Evolutionary conservation across 2,888 invertebrate species (phyloP).

Genomic region (Escarpia spicata): DNA sequence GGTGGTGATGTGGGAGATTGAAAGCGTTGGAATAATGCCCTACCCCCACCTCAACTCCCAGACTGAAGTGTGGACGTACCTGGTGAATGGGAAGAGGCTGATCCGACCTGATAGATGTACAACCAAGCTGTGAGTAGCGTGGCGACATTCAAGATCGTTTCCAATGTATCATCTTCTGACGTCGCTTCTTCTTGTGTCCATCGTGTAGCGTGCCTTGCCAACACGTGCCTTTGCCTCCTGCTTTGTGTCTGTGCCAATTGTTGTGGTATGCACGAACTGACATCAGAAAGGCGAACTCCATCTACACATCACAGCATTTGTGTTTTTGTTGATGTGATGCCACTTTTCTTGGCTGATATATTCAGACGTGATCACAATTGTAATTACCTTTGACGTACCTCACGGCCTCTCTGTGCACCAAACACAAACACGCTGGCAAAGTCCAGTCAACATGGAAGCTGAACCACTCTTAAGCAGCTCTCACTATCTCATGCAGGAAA

Average conservation of each 20-base stretch:
- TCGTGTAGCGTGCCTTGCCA: background rate
- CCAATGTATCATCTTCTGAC: background rate
- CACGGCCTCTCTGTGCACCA: too few relatives aligned
- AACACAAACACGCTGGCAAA: too few relatives aligned
- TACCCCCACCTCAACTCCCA: constrained; percentile 29
- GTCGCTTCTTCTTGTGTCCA: background rate
- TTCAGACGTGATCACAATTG: background rate
- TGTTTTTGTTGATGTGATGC: background rate
- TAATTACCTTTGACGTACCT: too few relatives aligned
- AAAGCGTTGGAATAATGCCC: constrained; percentile 24
- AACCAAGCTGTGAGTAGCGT: constrained; percentile 28
- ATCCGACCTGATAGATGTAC: constrained; percentile 30
- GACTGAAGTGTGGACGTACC: constrained; percentile 28
- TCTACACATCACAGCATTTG: background rate
- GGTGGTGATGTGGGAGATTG: constrained; percentile 35
- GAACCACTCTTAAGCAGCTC: background rate
- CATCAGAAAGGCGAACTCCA: background rate
- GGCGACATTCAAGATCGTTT: background rate
- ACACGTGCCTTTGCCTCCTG: background rate
- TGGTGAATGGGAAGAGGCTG: constrained; percentile 32
- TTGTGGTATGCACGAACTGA: background rate
- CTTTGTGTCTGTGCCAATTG: background rate
- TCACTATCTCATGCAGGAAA: background rate
- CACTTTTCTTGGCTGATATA: background rate
- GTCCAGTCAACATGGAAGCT: background rate